Evolutionary conservation across 2,888 invertebrate genomes (phyloP), one percentile per base, ranked within the genome.

Genomic region (Allolobophora icterica): DNA sequence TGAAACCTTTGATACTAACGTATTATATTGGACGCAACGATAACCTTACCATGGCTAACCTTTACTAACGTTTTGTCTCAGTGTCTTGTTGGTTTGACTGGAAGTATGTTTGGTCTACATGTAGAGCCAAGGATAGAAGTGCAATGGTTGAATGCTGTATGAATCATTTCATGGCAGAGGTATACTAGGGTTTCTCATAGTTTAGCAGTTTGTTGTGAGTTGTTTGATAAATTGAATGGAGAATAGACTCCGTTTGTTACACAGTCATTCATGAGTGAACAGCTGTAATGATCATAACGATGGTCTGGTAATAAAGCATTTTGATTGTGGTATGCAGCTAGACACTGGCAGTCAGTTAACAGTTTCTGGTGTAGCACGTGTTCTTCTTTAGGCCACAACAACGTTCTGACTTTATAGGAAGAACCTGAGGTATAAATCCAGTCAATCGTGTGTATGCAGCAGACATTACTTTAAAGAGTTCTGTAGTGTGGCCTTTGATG

Each of bases 151-250:
- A 45, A 45, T 24, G 24, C 1, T n/a, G 71, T 71, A 71, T 71
- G 71, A 71, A n/a, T 71, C 71, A 71, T 71, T 71, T 71, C 71
- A 71, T 71, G 71, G 52, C 52, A 52, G 52, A 52, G 52, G 52
- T 24, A 24, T 21, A 5, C 1, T 19, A n/a, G n/a, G n/a, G 71
- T 71, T 71, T 71, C 71, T n/a, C 30, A 71, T 13, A 30, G 71
- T n/a, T n/a, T 71, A n/a, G 71, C 5, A 30, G 71, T 71, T 71
- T 71, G 71, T 71, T 71, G 8, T 71, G 71, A 71, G 71, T 71
- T 71, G 71, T 71, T 71, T 30, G 71, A 71, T 71, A 2, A n/a
- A 71, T 71, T 71, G 71, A 71, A n/a, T 71, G 71, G 11, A 45
- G n/a, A 52, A 21, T 21, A 24, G 24, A 52, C 52, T 52, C 24